Percentiles rank a stretch among this genome's conserved stretches.
These are phyloP conservation scores for Formica selysi DNA, from an alignment of 1,140 invertebrate species.

Conservation along the genomic window DNA sequence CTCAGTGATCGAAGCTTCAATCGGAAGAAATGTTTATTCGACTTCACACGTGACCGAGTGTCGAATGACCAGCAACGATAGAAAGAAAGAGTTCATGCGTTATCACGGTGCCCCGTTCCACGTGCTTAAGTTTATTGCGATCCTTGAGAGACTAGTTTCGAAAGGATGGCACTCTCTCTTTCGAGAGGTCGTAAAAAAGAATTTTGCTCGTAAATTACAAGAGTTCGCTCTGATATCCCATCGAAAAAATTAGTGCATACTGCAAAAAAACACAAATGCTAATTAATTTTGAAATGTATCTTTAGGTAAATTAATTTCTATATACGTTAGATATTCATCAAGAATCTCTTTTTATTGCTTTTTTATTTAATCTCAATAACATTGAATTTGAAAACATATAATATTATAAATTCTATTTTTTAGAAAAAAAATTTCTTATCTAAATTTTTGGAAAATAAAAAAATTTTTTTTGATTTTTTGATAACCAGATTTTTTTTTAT, in stretches of 20 bases:
- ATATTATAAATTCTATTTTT: background rate
- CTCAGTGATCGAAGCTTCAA: slow-evolving; percentile 49
- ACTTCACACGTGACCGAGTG: slow-evolving; percentile 63
- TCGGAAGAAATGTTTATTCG: slow-evolving; percentile 63
- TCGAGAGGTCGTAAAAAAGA: slow-evolving; percentile 60
- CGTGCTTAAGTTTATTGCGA: slow-evolving; percentile 51
- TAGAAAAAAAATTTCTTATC: background rate
- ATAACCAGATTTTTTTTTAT: background rate
- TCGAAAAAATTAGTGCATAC: background rate
- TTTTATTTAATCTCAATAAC: background rate
- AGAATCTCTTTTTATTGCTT: background rate
- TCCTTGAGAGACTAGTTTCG: slow-evolving; percentile 50
- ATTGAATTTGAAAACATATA: background rate
- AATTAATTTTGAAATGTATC: background rate
- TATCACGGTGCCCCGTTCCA: slow-evolving; percentile 35
- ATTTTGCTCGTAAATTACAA: slow-evolving; percentile 56
- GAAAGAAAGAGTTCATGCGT: slow-evolving; percentile 43
- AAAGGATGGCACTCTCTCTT: slow-evolving; percentile 36
- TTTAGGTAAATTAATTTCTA: slow-evolving; percentile 16
- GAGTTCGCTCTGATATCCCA: background rate
- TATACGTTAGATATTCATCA: background rate
- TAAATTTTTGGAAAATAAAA: too few species aligned
- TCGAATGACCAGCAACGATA: slow-evolving; percentile 61
- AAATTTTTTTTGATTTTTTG: background rate
- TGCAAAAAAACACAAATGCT: background rate